Conservation (phyloP, 2,113 vertebrate species). For the Nerophis ophidion region DNA sequence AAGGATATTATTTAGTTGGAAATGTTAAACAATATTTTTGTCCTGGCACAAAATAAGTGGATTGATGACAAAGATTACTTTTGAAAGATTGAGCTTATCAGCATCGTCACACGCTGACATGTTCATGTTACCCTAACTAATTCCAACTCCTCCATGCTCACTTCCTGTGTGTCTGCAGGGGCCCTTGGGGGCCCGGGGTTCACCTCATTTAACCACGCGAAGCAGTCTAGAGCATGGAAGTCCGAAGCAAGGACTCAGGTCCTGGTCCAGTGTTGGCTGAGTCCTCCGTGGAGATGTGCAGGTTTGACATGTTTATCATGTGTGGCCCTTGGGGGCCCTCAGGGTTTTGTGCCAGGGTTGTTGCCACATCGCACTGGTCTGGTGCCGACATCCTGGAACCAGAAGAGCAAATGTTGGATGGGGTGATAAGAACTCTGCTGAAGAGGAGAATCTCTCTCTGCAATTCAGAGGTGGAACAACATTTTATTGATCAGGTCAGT, state of each 20-base stretch:
- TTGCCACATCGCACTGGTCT: conserved; percentile 37
- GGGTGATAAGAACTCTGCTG: too few relatives aligned
- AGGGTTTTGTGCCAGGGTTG: conserved; percentile 37
- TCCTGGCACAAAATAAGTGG: too few relatives aligned
- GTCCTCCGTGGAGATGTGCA: conserved; percentile 35
- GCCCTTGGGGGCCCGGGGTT: conserved; percentile 3
- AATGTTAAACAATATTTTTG: too few relatives aligned
- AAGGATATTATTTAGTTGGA: too few relatives aligned
- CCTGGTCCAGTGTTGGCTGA: conserved; percentile 18
- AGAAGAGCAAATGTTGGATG: neutral
- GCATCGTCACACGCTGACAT: too few relatives aligned
- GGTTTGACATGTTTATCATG: conserved; percentile 42
- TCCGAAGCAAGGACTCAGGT: conserved; percentile 47
- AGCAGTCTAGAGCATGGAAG: conserved; percentile 45
- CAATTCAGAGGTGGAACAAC: too few relatives aligned
- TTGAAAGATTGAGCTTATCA: too few relatives aligned
- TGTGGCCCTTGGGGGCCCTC: conserved; percentile 32
- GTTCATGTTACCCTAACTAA: too few relatives aligned
- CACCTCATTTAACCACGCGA: conserved; percentile 7
- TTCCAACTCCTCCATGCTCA: too few relatives aligned
- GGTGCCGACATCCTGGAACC: conserved; percentile 36
- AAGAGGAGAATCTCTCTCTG: too few relatives aligned
- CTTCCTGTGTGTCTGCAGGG: neutral
- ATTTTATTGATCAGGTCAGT: too few relatives aligned
- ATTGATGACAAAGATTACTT: too few relatives aligned